Percentiles rank a stretch among this genome's conserved stretches.
Conservation (phyloP, 35 echinoderm and acorn worm species). For the Chiridota heheva region DNA sequence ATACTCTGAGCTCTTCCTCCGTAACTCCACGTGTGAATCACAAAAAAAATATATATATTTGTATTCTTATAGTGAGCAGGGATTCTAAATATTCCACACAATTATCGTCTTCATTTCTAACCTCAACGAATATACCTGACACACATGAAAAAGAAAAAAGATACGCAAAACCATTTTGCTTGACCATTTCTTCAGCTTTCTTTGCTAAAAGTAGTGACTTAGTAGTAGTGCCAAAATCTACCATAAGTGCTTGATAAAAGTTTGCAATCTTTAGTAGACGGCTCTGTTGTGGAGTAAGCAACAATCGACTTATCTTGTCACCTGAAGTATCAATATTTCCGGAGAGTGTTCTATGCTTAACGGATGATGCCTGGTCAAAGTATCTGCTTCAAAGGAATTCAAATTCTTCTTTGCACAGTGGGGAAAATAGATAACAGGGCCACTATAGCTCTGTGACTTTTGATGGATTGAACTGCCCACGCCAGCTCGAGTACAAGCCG, state of each 20-base stretch:
- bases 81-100: background rate
- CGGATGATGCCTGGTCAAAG: conserved; percentile 9
- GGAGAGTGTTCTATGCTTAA: conserved; percentile 7
- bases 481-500: too few relatives aligned
- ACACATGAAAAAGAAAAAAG: conserved; percentile 20
- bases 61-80: background rate
- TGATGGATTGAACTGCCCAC: too few relatives aligned
- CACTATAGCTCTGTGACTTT: too few relatives aligned
- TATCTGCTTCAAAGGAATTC: conserved; percentile 16
- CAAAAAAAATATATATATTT: background rate
- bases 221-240: conserved; percentile 30
- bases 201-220: conserved; percentile 12
- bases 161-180: background rate
- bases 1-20: background rate
- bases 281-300: conserved; percentile 4
- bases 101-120: conserved; percentile 18
- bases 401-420: background rate
- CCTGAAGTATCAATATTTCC: background rate
- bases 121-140: background rate
- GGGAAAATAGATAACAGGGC: too few relatives aligned
- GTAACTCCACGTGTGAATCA: background rate
- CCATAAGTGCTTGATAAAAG: background rate
- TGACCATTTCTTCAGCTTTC: conserved; percentile 8
- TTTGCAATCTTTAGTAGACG: background rate
- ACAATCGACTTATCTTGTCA: background rate